Conservation (phyloP, 2,888 invertebrate genomes). For the Panorpa germanica region DNA sequence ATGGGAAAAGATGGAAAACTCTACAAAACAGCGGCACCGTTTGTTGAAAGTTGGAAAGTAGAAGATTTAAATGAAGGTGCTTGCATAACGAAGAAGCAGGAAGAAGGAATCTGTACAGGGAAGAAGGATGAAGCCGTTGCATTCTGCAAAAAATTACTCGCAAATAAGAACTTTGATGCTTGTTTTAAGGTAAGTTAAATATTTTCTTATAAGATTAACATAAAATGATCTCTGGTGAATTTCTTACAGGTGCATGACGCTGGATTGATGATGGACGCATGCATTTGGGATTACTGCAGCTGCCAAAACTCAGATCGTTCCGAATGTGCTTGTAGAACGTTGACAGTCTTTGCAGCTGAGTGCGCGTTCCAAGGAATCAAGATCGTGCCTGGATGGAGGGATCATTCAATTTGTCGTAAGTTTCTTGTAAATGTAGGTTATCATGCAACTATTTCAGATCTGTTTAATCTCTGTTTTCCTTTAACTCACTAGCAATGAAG, state of each 20-base stretch:
- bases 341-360: constrained; percentile 59
- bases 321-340: constrained; percentile 55
- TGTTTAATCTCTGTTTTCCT: constrained; percentile 5
- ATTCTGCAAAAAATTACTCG: constrained; percentile 42
- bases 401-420: constrained; percentile 68
- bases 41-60: constrained; percentile 18
- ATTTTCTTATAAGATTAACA: too few species aligned
- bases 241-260: constrained; percentile 38
- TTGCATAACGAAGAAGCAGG: constrained; percentile 18
- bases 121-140: constrained; percentile 28
- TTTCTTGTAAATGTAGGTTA: constrained; percentile 15
- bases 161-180: constrained; percentile 39
- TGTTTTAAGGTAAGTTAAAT: constrained; percentile 32
- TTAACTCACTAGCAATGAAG: constrained; percentile 41
- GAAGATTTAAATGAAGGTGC: constrained; percentile 34
- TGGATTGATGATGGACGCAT: constrained; percentile 44
- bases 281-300: constrained; percentile 65
- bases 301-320: constrained; percentile 35
- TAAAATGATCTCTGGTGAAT: too few species aligned
- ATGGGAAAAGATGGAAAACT: constrained; percentile 34
- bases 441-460: constrained; percentile 1
- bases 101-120: constrained; percentile 18
- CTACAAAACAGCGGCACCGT: constrained; percentile 18
- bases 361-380: constrained; percentile 46
- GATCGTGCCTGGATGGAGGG: constrained; percentile 53